Base-by-base conservation (phyloP, 2,797 vertebrate genomes). In the Petrocephalus sullivani region DNA sequence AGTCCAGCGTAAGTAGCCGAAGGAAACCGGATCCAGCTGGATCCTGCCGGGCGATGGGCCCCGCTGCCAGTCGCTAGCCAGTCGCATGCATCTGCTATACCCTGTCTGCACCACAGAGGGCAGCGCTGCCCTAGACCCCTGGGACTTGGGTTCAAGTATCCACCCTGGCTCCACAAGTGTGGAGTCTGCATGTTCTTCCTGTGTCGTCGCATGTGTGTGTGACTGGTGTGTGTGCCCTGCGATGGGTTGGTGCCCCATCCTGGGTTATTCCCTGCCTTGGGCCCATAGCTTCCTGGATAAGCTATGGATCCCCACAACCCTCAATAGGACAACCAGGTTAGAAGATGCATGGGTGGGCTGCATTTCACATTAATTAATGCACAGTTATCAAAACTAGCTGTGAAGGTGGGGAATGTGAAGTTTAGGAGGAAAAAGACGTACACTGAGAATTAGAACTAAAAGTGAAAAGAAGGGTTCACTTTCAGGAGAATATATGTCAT, bases 1-100 rank as follows among this genome's bases (percentile, higher is more conserved):
- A 99, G 98, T 97, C 98, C 98, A 99, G 97, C 97, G 98, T 99
- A 99, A 99, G 98, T 99, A 99, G 97, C 97, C 98, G 98, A 99
- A 99, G 98, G 99, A 99, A 99, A 98, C 98, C 94, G 89, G 95
- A 97, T 96, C 96, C 96, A 97, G 95, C 96, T 96, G 96, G 33
- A 37, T 71, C 16, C 8, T 54, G 21, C 4, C 4, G 21, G 81
- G 54, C 21, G 8, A 6, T 2, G 96, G 96, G 37, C 41, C 95
- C 94, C 92, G 91, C 93, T 94, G 95, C 21, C 53, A 33, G 71
- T 41, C 0, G 41, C 46, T 78, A 49, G 71, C 41, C 41, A 21
- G 1, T 81, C 0, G 19, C 16, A 16, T 81, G 19, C 41, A 71
- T 71, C 33, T 37, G 67, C 46, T 49, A 16, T 49, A 81, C 41